Percentiles rank a stretch among this genome's conserved stretches.
Evolutionary conservation across 2,113 vertebrate genomes (phyloP).

Genomic region (Daphoenositta chrysoptera): DNA sequence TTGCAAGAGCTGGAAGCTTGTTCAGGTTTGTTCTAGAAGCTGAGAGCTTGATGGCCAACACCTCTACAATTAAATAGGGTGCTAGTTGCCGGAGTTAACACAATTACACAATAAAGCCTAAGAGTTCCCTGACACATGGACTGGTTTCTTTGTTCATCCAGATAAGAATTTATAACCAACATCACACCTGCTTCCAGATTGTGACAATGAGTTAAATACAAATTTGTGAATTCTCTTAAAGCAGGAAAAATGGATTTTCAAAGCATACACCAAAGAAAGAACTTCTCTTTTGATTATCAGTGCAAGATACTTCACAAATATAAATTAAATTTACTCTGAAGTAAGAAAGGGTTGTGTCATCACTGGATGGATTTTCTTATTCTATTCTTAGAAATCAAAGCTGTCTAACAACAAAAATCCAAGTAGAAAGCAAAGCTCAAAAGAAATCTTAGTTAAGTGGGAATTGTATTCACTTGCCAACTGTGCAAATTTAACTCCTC

Average conservation of each 20-base stretch:
- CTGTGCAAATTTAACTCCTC: not conserved
- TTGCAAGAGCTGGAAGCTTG: not conserved
- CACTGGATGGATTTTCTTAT: not conserved
- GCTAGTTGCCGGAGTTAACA: not conserved
- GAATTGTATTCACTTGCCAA: not conserved
- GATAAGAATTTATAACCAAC: not conserved
- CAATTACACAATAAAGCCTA: not conserved
- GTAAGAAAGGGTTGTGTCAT: not conserved
- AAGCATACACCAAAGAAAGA: not conserved
- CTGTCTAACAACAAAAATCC: not conserved
- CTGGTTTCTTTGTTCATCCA: not conserved
- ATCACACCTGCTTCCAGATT: rapidly evolving
- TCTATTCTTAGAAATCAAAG: not conserved
- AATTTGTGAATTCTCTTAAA: not conserved
- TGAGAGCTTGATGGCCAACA: not conserved
- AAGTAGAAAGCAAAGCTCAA: not conserved
- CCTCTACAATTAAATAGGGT: not conserved
- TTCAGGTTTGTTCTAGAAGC: not conserved
- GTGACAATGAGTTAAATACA: not conserved
- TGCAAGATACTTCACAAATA: not conserved
- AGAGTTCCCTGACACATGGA: not conserved
- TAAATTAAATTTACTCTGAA: not conserved
- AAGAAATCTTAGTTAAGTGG: not conserved
- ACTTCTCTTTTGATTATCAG: not conserved
- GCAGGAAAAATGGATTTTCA: not conserved